A percentile compares a stretch with the other conserved stretches of the same genome.
These are phyloP conservation scores for Spheniscus humboldti DNA, from an alignment of 2,797 vertebrate genomes.

Conservation along the genomic window DNA sequence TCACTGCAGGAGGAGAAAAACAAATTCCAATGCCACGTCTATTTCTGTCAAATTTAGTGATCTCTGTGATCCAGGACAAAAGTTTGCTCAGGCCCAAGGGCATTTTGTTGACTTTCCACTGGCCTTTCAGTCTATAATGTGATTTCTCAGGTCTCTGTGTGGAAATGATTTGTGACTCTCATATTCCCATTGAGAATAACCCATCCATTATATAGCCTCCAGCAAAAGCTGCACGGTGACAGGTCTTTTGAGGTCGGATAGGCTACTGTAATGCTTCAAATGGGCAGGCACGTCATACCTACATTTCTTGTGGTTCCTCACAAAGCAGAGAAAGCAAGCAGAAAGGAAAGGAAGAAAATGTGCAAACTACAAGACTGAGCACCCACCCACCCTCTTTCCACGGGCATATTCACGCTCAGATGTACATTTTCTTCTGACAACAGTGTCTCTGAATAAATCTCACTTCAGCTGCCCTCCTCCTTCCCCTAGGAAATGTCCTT, in stretches of 20 bases:
- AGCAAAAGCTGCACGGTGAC: neutral
- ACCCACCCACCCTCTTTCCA: neutral
- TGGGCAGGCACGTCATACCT: neutral
- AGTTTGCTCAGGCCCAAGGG: neutral
- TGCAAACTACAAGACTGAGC: neutral
- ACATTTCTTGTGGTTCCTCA: neutral
- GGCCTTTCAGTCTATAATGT: neutral
- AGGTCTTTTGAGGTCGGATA: neutral
- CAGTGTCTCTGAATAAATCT: neutral
- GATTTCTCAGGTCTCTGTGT: neutral
- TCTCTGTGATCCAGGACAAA: neutral
- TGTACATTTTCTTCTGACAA: neutral
- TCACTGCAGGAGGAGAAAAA: neutral
- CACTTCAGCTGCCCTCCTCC: neutral
- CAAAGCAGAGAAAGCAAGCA: neutral
- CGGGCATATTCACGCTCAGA: neutral
- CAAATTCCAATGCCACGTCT: neutral
- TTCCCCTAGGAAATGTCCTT: neutral
- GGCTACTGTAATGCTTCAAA: neutral
- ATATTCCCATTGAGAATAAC: slow-evolving; percentile 13
- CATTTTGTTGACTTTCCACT: neutral
- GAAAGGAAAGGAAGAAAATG: neutral
- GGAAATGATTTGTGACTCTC: slow-evolving; percentile 9
- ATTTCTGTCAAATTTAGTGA: neutral
- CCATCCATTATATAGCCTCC: slow-evolving; percentile 5